Conservation (phyloP, 1,140 invertebrate genomes). For the Phthorimaea operculella region DNA sequence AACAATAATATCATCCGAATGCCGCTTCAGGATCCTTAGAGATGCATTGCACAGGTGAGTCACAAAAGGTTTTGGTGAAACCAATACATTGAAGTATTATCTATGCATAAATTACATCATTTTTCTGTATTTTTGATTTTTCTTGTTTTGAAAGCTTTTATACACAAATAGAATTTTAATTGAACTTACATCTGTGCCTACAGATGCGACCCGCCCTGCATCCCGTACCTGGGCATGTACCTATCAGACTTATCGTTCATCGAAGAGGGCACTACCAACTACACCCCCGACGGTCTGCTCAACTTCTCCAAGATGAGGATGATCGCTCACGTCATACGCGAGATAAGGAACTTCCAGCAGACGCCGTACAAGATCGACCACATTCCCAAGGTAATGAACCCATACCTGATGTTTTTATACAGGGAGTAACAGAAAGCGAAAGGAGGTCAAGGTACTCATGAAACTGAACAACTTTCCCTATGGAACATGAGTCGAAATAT, state of each 20-base stretch:
- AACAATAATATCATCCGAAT: slow-evolving; percentile 88
- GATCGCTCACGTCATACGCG: slow-evolving; percentile 94
- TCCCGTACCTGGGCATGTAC: slow-evolving; percentile 94
- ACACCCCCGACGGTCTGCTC: slow-evolving; percentile 89
- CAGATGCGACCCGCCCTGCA: slow-evolving; percentile 91
- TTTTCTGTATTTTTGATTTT: too few relatives aligned
- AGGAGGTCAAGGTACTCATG: too few relatives aligned
- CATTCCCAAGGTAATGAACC: slow-evolving; percentile 76
- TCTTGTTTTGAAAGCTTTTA: too few relatives aligned
- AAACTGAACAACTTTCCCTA: too few relatives aligned
- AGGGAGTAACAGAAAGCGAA: background rate
- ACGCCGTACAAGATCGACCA: slow-evolving; percentile 92
- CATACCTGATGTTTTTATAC: background rate
- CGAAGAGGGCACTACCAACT: slow-evolving; percentile 93
- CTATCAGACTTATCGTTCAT: slow-evolving; percentile 94
- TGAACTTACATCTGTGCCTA: slow-evolving; percentile 12
- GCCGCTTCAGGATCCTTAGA: slow-evolving; percentile 87
- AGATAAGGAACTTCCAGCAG: slow-evolving; percentile 93
- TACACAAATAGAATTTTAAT: too few relatives aligned
- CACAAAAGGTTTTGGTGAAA: too few relatives aligned
- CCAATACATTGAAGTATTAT: too few relatives aligned
- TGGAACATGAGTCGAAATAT: too few relatives aligned
- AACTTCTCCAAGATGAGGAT: slow-evolving; percentile 98
- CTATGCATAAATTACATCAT: too few relatives aligned
- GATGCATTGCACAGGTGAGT: slow-evolving; percentile 81